Conservation (phyloP, 1,140 invertebrate species). For the Drosophila sulfurigaster region DNA sequence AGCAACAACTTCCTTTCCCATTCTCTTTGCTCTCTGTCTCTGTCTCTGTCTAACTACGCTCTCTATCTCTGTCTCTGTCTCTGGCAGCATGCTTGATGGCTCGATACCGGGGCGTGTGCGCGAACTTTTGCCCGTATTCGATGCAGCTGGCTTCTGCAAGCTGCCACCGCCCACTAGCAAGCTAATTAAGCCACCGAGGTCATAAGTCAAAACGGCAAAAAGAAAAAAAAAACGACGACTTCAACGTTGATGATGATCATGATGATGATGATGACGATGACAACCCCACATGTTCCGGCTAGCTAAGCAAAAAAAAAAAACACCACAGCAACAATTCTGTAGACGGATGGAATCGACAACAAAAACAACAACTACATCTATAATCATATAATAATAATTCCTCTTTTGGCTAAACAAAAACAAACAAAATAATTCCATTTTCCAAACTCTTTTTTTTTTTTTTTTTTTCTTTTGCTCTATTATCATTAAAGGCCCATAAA, state of each 20-base stretch:
- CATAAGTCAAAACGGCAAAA: constrained; percentile 49
- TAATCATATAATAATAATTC: constrained; percentile 65
- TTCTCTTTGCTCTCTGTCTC: constrained; percentile 3
- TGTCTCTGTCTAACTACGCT: background rate
- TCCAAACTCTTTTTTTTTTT: constrained; percentile 52
- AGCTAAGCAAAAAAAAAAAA: constrained; percentile 41
- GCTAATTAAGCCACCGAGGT: constrained; percentile 89
- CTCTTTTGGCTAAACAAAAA: constrained; percentile 64
- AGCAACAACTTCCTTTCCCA: constrained; percentile 5
- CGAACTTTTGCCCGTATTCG: constrained; percentile 92
- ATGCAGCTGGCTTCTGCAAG: constrained; percentile 91
- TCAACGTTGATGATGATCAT: constrained; percentile 1
- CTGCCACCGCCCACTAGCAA: constrained; percentile 91
- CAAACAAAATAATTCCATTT: constrained; percentile 13
- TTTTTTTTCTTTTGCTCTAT: constrained; percentile 57
- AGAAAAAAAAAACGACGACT: constrained; percentile 3
- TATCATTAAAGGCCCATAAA: constrained; percentile 77
- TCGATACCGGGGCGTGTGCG: constrained; percentile 89
- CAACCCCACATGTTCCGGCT: constrained; percentile 48
- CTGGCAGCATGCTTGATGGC: constrained; percentile 86
- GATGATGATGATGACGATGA: constrained; percentile 3
- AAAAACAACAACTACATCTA: constrained; percentile 24
- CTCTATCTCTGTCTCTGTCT: background rate
- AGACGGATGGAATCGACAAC: constrained; percentile 46
- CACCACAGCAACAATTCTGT: constrained; percentile 41